Evolutionary conservation across 2,113 vertebrate species (phyloP), one percentile per base, ranked within the genome.

Genomic region (Spea bombifrons): DNA sequence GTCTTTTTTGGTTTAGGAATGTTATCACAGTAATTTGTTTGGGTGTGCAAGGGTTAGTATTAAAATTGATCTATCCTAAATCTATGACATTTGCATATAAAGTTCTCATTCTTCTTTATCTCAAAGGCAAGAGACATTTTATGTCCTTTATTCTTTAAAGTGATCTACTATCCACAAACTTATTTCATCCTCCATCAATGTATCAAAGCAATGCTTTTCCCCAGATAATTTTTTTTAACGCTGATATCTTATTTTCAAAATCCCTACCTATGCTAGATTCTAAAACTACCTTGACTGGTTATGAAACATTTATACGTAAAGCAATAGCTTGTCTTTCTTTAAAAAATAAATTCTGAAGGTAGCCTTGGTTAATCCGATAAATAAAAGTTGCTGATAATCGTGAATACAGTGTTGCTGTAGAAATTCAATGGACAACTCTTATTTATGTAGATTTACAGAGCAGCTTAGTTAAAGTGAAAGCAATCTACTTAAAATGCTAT

Each of bases 281-380:
- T 71, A 71, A 30, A 71, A 50, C 69, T 53, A 30, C 4, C 9
- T 30, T 53, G 16, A n/a, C 48, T 43, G 47, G 17, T 17, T 71
- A 12, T 43, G 7, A 71, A n/a, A 71, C n/a, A 55, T 71, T 52
- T 71, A 71, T 50, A 50, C 49, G 46, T 70, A 15, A 70, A 47
- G 46, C 47, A 70, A 70, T 70, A 49, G 15, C 15, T 49, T 5
- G n/a, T 4, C n/a, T 59, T 49, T 15, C 67, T 70, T 45, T 49
- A n/a, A 68, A 30, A 70, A 65, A 15, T 65, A 65, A 5, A 65
- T 65, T 67, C 43, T 67, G 30, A 67, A 47, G 6, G 15, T 7
- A 66, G 13, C 13, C 43, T n/a, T 68, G 66, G 44, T 48, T 70
- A 50, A 50, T 50, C 67, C 5, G 13, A 69, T 16, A 69, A 50